Base-by-base conservation (phyloP, 2,797 vertebrate genomes). In the Premnoplex brunnescens region DNA sequence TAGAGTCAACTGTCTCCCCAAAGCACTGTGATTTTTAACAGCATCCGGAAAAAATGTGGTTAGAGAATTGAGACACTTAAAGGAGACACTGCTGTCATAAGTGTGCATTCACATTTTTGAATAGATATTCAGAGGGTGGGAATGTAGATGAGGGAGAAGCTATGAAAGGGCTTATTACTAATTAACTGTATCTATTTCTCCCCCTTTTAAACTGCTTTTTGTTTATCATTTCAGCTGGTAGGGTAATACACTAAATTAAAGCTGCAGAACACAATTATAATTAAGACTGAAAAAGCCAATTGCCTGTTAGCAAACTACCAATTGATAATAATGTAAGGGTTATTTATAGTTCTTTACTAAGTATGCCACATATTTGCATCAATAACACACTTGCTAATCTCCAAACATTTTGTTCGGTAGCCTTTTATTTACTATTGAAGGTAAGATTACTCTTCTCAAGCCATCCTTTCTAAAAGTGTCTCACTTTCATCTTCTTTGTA, bases 201-300 rank as follows among this genome's bases (percentile, higher is more conserved):
- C 63, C 77, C 56, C 28, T 94, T 95, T 96, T 91, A 96, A 97
- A 88, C 83, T 34, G 71, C 36, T 88, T 96, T 98, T 96, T 94
- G 91, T 97, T 97, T 96, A 93, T 92, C 14, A 73, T 97, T 96
- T 95, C 95, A 95, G 85, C 91, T 96, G 85, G 85, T 94, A 93
- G 93, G 82, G 88, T 92, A 95, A 96, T 89, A 88, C 63, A 93
- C 91, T 96, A 96, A 97, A 96, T 96, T 97, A 97, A 96, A 94
- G 81, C 94, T 96, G 88, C 88, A 88, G 89, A 98, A 97, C 94
- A 96, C 94, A 96, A 96, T 97, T 98, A 97, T 97, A 97, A 97
- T 98, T 98, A 97, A 97, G 95, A 97, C 89, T 97, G 96, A 93
- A 94, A 98, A 97, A 97, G 95, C 95, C 94, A 82, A 94, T 94